A percentile compares a stretch with the other conserved stretches of the same genome.
Evolutionary conservation across 2,888 invertebrate genomes (phyloP).

Genomic region (Eupithecia subfuscata): DNA sequence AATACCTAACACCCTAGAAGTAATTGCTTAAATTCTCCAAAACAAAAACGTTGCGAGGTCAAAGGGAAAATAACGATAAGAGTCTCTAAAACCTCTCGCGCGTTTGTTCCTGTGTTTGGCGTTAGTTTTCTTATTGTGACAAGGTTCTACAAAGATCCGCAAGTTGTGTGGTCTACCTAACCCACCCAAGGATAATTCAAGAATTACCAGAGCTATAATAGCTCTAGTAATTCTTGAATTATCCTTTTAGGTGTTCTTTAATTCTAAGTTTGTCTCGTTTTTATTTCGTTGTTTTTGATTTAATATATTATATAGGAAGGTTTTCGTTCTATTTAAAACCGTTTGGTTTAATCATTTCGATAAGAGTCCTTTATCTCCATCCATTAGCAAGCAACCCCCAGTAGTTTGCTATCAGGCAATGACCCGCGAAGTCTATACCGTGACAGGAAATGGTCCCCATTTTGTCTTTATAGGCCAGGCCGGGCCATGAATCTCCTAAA

Average conservation of each 20-base stretch:
- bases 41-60: background rate
- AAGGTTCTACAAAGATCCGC: no score
- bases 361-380: constrained; percentile 17
- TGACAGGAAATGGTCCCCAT: constrained; percentile 2
- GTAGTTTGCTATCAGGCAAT: constrained; percentile 29
- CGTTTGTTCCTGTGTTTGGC: no score
- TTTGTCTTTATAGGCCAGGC: constrained; percentile 10
- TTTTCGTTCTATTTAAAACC: background rate
- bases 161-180: no score
- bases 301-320: background rate
- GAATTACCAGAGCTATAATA: no score
- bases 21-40: background rate
- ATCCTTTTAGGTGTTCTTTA: no score
- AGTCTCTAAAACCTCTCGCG: background rate
- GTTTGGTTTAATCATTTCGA: background rate
- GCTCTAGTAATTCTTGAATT: no score
- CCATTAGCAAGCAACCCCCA: constrained; percentile 17
- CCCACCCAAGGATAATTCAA: no score
- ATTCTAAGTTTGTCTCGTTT: background rate
- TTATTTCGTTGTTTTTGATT: background rate
- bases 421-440: constrained; percentile 18
- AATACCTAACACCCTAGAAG: background rate
- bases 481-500: background rate
- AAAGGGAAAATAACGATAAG: background rate
- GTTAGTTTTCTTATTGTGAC: no score